These are phyloP conservation scores for Choristoneura fumiferana DNA, from an alignment of 1,140 invertebrate species.

Conservation along the genomic window DNA sequence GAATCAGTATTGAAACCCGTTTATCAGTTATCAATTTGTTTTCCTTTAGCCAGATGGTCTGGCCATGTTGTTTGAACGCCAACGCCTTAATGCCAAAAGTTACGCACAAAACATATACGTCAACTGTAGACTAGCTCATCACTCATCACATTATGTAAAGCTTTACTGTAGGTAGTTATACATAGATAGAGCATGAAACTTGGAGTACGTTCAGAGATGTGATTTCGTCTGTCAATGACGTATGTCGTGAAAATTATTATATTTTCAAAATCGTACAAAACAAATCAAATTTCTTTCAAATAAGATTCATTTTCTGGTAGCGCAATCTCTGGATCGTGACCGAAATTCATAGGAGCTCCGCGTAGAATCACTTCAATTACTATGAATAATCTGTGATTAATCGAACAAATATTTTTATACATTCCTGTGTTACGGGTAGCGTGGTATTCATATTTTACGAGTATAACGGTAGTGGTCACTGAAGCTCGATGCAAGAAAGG, in stretches of 20 bases:
- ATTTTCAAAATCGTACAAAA: too few species aligned
- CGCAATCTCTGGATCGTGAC: too few species aligned
- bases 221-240: too few species aligned
- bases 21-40: slow-evolving; percentile 4
- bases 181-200: not conserved
- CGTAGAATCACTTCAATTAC: slow-evolving; percentile 35
- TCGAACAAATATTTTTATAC: slow-evolving; percentile 70
- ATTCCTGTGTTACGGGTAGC: slow-evolving; percentile 72
- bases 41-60: not conserved
- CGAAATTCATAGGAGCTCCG: not conserved
- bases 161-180: not conserved
- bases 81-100: slow-evolving; percentile 33
- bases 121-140: not conserved
- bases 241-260: too few species aligned
- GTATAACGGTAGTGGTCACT: too few species aligned
- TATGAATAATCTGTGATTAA: slow-evolving; percentile 61
- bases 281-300: too few species aligned
- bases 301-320: too few species aligned
- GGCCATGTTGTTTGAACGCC: slow-evolving; percentile 2
- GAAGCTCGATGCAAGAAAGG: not conserved
- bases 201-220: not conserved
- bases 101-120: slow-evolving; percentile 25
- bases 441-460: slow-evolving; percentile 24
- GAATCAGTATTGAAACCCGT: slow-evolving; percentile 2
- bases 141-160: slow-evolving; percentile 10